Base-by-base conservation (phyloP, 2,797 vertebrate genomes). In the Channallabes apus region DNA sequence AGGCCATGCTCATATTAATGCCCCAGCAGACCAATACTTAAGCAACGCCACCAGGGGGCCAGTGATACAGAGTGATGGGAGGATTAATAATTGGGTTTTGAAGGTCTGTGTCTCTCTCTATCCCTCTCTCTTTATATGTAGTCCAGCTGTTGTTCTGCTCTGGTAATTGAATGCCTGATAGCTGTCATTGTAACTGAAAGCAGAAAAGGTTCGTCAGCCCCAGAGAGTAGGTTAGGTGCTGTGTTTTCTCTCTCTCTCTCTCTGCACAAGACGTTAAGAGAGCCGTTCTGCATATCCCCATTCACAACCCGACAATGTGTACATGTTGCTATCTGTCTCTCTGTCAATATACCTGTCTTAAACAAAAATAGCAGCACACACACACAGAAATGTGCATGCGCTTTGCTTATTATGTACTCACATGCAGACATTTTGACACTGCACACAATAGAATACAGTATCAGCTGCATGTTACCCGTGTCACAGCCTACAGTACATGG, bases 101-200 rank as follows among this genome's bases (percentile, higher is more conserved):
- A 22, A 59, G 71, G 46, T 20, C 14, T 76, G 17, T 18, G n/a
- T 58, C n/a, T 32, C 73, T 77, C 54, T 75, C 46, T 46, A 18
- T 46, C 3, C 69, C 32, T 87, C 15, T 75, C 15, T 64, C 8
- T 51, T 27, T 62, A 29, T 56, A 64, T 84, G 56, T 80, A 65
- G 29, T 46, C 58, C 64, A 73, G 85, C 68, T 72, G 82, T 54
- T 80, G 80, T 58, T 67, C 82, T 83, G 29, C 78, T 87, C 82
- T 41, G 59, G 88, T 85, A 88, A 85, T 64, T 86, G 83, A 89
- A 85, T 81, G 83, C 35, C 76, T 78, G 86, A 91, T 88, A 82
- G 76, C 79, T 72, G 75, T 90, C 83, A 87, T 76, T 83, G 84
- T 89, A 86, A 87, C 84, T 32, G 67, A 69, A 82, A 69, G 75